These are phyloP conservation scores for Drosophila mauritiana DNA, from an alignment of 1,140 invertebrate species.

Conservation along the genomic window DNA sequence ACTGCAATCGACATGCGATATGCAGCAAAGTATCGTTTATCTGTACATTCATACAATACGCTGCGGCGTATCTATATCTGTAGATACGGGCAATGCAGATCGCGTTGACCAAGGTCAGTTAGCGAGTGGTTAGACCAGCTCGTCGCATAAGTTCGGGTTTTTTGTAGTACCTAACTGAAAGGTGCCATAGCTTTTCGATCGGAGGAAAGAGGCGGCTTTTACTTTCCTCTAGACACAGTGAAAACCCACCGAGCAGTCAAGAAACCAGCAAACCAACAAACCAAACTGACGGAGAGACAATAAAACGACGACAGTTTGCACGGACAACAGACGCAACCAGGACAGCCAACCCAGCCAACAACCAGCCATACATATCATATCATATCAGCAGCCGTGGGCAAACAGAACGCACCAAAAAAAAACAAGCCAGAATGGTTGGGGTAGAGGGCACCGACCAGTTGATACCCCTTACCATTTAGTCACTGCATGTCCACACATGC, in stretches of 20 bases:
- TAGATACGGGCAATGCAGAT: conserved; percentile 49
- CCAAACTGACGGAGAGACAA: conserved; percentile 43
- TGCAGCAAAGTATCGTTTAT: conserved; percentile 16
- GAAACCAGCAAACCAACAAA: conserved; percentile 28
- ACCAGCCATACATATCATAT: not conserved
- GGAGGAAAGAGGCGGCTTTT: conserved; percentile 32
- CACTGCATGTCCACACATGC: not conserved
- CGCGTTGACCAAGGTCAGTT: conserved; percentile 65
- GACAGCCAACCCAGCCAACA: conserved; percentile 27
- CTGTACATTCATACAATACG: not conserved
- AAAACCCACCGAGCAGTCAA: not conserved
- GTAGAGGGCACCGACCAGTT: not conserved
- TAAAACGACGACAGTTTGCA: conserved; percentile 64
- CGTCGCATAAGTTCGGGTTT: not conserved
- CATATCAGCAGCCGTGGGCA: conserved; percentile 46
- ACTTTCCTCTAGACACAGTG: conserved; percentile 47
- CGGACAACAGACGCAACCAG: conserved; percentile 19
- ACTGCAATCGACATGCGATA: conserved; percentile 34
- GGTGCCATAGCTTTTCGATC: not conserved
- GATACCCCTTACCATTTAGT: not conserved
- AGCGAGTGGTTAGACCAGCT: conserved; percentile 34
- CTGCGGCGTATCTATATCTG: not conserved
- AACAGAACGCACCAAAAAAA: conserved; percentile 39
- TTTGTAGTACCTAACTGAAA: not conserved
- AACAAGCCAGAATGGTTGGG: not conserved